These are phyloP conservation scores for Caenorhabditis inopinata DNA, from an alignment of 1,140 invertebrate species.

Conservation along the genomic window DNA sequence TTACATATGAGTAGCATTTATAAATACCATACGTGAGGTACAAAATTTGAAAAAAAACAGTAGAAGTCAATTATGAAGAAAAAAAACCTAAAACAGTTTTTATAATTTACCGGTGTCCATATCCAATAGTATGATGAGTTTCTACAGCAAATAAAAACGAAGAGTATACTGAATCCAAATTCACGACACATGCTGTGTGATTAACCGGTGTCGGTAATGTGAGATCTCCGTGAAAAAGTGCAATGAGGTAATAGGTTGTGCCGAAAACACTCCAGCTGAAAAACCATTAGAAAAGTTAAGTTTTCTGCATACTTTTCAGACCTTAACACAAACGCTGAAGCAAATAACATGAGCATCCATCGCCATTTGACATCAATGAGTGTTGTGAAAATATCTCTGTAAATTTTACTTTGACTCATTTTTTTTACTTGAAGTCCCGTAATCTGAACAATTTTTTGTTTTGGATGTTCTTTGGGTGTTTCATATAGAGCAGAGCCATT, in stretches of 20 bases:
- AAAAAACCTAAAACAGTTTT: no score
- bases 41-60: no score
- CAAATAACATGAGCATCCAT: conserved; percentile 78
- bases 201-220: conserved; percentile 39
- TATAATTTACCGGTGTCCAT: conserved; percentile 67
- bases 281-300: conserved; percentile 60
- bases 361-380: conserved; percentile 87
- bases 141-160: conserved; percentile 70
- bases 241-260: conserved; percentile 69
- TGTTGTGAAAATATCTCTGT: conserved; percentile 44
- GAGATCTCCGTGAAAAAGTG: conserved; percentile 33
- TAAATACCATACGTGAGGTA: no score
- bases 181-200: conserved; percentile 68
- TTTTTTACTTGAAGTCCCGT: no score
- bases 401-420: neutral
- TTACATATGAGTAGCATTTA: neutral
- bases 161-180: conserved; percentile 69
- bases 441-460: no score
- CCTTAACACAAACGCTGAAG: conserved; percentile 80
- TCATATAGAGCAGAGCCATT: neutral
- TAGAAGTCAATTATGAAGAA: no score
- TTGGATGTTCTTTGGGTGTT: neutral
- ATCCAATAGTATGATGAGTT: conserved; percentile 71
- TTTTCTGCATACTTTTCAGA: conserved; percentile 77
- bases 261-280: conserved; percentile 70